These are phyloP conservation scores for Anableps anableps DNA, from an alignment of 2,797 vertebrate genomes.

Conservation along the genomic window DNA sequence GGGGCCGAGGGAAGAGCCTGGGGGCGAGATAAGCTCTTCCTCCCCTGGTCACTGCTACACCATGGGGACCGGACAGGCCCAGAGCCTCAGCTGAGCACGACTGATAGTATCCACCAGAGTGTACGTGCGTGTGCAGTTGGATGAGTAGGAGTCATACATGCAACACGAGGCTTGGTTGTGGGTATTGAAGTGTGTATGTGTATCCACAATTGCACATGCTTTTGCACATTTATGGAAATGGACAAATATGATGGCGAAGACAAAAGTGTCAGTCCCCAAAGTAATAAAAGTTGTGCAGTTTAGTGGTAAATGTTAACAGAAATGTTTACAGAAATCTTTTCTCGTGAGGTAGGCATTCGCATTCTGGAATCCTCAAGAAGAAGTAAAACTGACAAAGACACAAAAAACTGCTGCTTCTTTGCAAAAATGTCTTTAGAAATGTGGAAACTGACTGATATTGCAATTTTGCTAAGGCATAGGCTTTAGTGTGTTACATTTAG, in stretches of 20 bases:
- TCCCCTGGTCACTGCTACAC: slow-evolving; percentile 69
- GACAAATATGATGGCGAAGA: slow-evolving; percentile 51
- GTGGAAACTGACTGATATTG: slow-evolving; percentile 13
- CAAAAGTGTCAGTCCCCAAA: slow-evolving; percentile 40
- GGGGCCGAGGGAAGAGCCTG: slow-evolving; percentile 70
- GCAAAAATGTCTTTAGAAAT: slow-evolving; percentile 10
- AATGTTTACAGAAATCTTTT: slow-evolving; percentile 37
- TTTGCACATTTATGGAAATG: slow-evolving; percentile 41
- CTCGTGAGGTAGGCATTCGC: slow-evolving; percentile 19
- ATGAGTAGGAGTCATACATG: slow-evolving; percentile 41
- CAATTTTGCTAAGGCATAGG: slow-evolving; percentile 8
- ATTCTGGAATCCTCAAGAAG: slow-evolving; percentile 10
- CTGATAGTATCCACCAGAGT: slow-evolving; percentile 83
- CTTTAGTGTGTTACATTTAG: slow-evolving; percentile 7
- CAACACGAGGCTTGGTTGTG: slow-evolving; percentile 13
- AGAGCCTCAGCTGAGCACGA: slow-evolving; percentile 79
- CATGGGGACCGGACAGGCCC: slow-evolving; percentile 74
- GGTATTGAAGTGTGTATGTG: slow-evolving; percentile 21
- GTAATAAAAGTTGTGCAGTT: slow-evolving; percentile 37
- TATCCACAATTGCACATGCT: slow-evolving; percentile 38
- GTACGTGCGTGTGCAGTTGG: slow-evolving; percentile 43
- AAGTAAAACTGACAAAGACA: neutral
- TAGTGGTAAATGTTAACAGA: slow-evolving; percentile 44
- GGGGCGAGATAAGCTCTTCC: slow-evolving; percentile 77
- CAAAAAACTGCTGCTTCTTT: neutral